Evolutionary conservation across 2,113 vertebrate genomes (phyloP).

Genomic region (Hippocampus barbouri): DNA sequence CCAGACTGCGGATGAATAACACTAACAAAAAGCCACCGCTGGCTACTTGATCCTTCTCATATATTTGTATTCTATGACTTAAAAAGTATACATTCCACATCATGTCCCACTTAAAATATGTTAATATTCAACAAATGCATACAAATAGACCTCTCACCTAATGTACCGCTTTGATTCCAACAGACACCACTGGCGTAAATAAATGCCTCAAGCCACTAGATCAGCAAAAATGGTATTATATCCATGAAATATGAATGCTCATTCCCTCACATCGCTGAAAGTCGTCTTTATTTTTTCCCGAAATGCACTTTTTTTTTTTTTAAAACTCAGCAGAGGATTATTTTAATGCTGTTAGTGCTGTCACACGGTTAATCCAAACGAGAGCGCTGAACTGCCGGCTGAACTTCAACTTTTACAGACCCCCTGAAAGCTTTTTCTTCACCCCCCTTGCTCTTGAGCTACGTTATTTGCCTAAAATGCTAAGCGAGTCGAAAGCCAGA

Average conservation of each 20-base stretch:
- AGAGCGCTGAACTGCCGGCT: constrained; percentile 22
- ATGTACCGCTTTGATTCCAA: neutral
- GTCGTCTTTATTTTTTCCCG: constrained; percentile 21
- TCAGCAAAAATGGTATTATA: neutral
- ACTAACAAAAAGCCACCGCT: too few species aligned
- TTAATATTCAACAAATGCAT: too few species aligned
- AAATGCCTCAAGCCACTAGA: neutral
- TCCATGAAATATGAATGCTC: neutral
- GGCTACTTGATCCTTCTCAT: too few species aligned
- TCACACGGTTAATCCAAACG: constrained; percentile 44
- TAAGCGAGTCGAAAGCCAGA: neutral
- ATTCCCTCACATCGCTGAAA: neutral
- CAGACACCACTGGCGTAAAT: neutral
- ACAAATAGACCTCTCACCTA: too few species aligned
- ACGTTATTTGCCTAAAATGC: constrained; percentile 1
- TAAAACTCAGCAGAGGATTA: constrained; percentile 56
- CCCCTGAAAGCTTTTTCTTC: constrained; percentile 36
- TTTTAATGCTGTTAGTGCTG: constrained; percentile 47
- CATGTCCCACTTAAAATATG: too few species aligned
- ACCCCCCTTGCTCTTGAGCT: constrained; percentile 3
- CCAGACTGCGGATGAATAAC: too few species aligned
- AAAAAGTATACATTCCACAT: too few species aligned
- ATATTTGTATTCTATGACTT: too few species aligned
- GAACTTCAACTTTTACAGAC: constrained; percentile 21
- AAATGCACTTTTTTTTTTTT: constrained; percentile 7